phyloP scores from a whole-genome alignment of 1,140 invertebrate species.

The Drosophila nigromelanica region DNA sequence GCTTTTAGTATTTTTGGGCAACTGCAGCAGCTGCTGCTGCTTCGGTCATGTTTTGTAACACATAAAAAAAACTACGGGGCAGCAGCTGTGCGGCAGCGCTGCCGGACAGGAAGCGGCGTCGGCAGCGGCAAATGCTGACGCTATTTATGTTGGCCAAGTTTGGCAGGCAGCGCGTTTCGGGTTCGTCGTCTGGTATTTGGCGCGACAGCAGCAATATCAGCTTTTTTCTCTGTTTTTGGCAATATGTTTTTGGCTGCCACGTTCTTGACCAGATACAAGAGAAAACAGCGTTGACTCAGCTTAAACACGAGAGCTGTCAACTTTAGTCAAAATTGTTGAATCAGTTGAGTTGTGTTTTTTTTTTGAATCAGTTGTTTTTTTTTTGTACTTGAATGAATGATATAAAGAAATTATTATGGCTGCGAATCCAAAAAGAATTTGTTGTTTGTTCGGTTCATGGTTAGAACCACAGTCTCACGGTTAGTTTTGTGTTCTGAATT shows the following conservation, averaged over 20 bases:
- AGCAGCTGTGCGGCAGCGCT: conserved; percentile 12
- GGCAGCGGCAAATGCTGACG: conserved; percentile 34
- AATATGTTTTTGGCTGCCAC: conserved; percentile 35
- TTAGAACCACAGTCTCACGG: too few relatives aligned
- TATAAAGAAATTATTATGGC: too few relatives aligned
- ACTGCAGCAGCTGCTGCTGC: conserved; percentile 22
- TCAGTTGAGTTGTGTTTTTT: too few relatives aligned
- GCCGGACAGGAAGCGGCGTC: conserved; percentile 34
- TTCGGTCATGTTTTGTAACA: conserved; percentile 19
- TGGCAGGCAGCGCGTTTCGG: conserved; percentile 1
- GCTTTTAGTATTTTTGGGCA: conserved; percentile 37
- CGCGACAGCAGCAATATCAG: conserved; percentile 24
- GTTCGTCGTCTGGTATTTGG: conserved; percentile 31
- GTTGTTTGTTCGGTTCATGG: too few relatives aligned
- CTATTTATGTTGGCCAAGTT: conserved; percentile 30
- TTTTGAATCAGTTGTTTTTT: too few relatives aligned
- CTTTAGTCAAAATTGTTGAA: too few relatives aligned
- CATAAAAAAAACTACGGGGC: not conserved
- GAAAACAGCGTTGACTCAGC: conserved; percentile 48
- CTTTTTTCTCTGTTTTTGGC: conserved; percentile 29
- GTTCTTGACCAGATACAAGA: conserved; percentile 57
- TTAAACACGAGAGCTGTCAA: conserved; percentile 1
- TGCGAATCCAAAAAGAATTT: too few relatives aligned
- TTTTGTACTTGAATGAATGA: too few relatives aligned
- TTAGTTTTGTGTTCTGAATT: too few relatives aligned